Conservation (phyloP, 1,140 invertebrate genomes). For the Penaeus japonicus region DNA sequence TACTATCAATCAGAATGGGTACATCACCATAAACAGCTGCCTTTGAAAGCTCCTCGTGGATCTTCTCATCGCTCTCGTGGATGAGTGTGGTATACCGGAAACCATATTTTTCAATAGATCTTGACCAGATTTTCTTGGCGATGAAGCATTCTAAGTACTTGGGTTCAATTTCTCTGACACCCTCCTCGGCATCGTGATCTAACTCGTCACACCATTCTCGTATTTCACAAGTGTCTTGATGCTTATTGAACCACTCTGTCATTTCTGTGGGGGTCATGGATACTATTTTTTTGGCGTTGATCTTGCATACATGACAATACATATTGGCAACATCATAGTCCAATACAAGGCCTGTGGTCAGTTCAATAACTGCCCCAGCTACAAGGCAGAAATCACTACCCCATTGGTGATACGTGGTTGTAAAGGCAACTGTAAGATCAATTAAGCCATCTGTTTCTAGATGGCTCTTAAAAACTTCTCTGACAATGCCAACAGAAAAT, state of each 20-base stretch:
- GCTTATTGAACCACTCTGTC: constrained; percentile 59
- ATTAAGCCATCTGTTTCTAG: constrained; percentile 51
- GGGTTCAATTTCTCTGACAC: constrained; percentile 57
- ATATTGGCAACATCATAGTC: constrained; percentile 59
- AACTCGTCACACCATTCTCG: constrained; percentile 59
- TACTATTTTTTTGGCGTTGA: constrained; percentile 58
- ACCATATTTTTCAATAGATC: constrained; percentile 58
- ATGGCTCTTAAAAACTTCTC: constrained; percentile 54
- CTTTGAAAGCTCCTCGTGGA: constrained; percentile 54
- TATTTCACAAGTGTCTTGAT: constrained; percentile 58
- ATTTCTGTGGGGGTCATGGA: constrained; percentile 58
- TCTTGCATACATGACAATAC: constrained; percentile 59
- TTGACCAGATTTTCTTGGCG: constrained; percentile 58
- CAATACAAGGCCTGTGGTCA: constrained; percentile 57
- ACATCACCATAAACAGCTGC: constrained; percentile 52
- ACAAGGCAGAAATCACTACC: constrained; percentile 59
- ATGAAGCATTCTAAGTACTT: constrained; percentile 58
- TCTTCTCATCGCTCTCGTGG: constrained; percentile 58
- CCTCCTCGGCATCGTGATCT: constrained; percentile 58
- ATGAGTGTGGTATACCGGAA: constrained; percentile 58
- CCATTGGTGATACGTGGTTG: constrained; percentile 59
- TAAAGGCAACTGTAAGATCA: constrained; percentile 56
- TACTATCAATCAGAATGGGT: constrained; percentile 55
- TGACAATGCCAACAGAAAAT: constrained; percentile 53
- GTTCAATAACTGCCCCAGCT: constrained; percentile 57